These are phyloP conservation scores for Rhopalosiphum padi DNA, from an alignment of 1,140 invertebrate genomes.

Conservation along the genomic window DNA sequence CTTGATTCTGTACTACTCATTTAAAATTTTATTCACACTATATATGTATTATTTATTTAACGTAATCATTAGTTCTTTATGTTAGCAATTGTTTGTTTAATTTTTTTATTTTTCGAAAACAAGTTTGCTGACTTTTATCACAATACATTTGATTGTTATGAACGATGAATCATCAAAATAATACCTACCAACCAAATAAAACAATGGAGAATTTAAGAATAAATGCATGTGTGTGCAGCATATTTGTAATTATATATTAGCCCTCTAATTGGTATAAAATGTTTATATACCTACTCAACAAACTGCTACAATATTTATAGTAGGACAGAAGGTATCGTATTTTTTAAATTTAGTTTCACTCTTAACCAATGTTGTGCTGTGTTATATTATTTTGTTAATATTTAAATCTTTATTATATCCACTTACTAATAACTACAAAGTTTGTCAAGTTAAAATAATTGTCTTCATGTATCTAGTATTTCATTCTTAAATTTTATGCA, in stretches of 20 bases:
- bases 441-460: neutral
- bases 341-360: neutral
- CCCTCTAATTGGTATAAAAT: neutral
- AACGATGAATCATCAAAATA: conserved; percentile 36
- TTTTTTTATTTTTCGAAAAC: conserved; percentile 15
- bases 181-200: conserved; percentile 8
- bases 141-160: neutral
- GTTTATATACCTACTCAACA: neutral
- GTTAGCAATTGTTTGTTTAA: conserved; percentile 15
- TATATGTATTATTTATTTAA: conserved; percentile 30
- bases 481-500: neutral
- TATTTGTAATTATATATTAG: neutral
- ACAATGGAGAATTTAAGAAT: neutral
- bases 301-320: neutral
- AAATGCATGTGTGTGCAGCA: conserved; percentile 1
- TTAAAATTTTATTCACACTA: conserved; percentile 11
- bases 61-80: conserved; percentile 11
- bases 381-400: neutral
- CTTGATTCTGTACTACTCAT: conserved; percentile 3
- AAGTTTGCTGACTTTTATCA: conserved; percentile 28
- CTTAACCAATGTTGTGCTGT: neutral
- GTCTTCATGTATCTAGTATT: neutral
- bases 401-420: neutral
- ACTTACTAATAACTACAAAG: neutral
- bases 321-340: neutral